phyloP scores from a whole-genome alignment of 2,888 invertebrate species.

The Cataglyphis rosenhaueri region DNA sequence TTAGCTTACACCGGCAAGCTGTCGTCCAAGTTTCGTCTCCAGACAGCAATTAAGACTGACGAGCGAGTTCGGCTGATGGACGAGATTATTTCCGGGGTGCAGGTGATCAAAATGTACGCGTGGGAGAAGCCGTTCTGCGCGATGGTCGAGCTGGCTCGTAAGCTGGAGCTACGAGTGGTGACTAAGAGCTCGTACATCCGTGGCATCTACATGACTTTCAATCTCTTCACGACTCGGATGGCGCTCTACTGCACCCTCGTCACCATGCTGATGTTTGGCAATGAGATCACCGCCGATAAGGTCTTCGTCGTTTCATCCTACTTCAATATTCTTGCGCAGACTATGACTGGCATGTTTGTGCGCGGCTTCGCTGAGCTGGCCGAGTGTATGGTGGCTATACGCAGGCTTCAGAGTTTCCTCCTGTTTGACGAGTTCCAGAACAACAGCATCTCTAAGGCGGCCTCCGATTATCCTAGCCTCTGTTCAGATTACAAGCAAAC shows the following conservation, averaged over 20 bases:
- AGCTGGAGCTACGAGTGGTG: conserved; percentile 87
- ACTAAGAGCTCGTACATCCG: conserved; percentile 89
- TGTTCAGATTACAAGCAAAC: conserved; percentile 72
- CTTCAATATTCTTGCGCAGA: conserved; percentile 87
- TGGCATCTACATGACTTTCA: conserved; percentile 90
- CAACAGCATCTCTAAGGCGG: conserved; percentile 49
- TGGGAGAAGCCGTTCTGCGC: conserved; percentile 91
- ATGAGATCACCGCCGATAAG: conserved; percentile 90
- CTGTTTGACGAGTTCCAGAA: conserved; percentile 84
- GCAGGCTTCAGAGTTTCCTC: conserved; percentile 85
- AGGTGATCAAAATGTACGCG: conserved; percentile 93
- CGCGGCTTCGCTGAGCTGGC: conserved; percentile 87
- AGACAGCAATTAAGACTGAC: conserved; percentile 89
- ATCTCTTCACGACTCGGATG: conserved; percentile 93
- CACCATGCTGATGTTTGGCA: conserved; percentile 89
- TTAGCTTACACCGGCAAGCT: conserved; percentile 84
- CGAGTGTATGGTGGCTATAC: conserved; percentile 86
- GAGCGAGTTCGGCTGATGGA: conserved; percentile 92
- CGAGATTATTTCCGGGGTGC: conserved; percentile 91
- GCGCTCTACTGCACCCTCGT: conserved; percentile 92
- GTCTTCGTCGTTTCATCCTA: conserved; percentile 88
- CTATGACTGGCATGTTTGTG: conserved; percentile 87
- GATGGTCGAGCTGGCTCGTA: conserved; percentile 88
- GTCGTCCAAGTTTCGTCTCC: conserved; percentile 85
- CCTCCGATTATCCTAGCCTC: conserved; percentile 49